phyloP scores from a whole-genome alignment of 2,888 invertebrate genomes.

The Lepas anatifera region DNA sequence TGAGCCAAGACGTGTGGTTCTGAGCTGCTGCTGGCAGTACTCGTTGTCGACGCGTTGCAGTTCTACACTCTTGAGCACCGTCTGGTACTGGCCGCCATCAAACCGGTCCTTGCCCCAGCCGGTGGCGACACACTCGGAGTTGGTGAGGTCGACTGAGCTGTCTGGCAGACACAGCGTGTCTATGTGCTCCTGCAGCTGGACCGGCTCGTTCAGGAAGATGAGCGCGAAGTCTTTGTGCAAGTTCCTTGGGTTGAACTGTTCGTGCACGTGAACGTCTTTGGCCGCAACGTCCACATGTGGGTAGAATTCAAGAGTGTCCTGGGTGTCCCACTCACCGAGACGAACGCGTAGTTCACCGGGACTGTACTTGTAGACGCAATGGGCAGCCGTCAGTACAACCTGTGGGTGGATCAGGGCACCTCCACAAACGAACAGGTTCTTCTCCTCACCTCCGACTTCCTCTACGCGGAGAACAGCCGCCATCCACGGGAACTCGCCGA shows the following conservation, averaged over 20 bases:
- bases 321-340: constrained; percentile 74
- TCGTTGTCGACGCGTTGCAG: constrained; percentile 31
- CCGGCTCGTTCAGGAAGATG: constrained; percentile 48
- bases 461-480: constrained; percentile 46
- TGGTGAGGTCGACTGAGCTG: constrained; percentile 38
- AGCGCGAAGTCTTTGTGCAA: constrained; percentile 57
- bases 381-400: constrained; percentile 68
- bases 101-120: constrained; percentile 65
- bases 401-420: constrained; percentile 63
- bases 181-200: constrained; percentile 54
- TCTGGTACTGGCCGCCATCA: constrained; percentile 48
- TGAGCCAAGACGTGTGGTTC: constrained; percentile 21
- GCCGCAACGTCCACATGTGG: constrained; percentile 58
- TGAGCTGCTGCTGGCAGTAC: constrained; percentile 19
- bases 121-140: constrained; percentile 49
- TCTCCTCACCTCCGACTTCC: constrained; percentile 20
- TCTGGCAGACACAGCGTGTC: constrained; percentile 56
- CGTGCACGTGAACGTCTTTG: constrained; percentile 27
- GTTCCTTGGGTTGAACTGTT: constrained; percentile 24
- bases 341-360: constrained; percentile 37
- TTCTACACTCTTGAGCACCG: constrained; percentile 60
- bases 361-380: constrained; percentile 46
- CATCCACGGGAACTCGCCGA: constrained; percentile 76
- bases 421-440: constrained; percentile 57
- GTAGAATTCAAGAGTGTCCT: constrained; percentile 52